Evolutionary conservation across 2,888 invertebrate genomes (phyloP).

Genomic region (Drosophila testacea): DNA sequence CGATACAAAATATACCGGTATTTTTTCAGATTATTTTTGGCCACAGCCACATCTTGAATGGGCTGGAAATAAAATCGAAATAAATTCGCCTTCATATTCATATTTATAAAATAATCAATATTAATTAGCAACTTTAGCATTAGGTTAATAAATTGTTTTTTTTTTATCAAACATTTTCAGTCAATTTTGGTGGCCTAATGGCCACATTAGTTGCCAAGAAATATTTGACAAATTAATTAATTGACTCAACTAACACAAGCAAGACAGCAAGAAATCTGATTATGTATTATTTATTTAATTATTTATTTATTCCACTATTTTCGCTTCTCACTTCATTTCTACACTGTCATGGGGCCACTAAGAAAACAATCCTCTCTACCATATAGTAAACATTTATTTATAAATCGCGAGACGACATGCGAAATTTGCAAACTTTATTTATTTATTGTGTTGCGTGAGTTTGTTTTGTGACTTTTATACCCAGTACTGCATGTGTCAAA

Average conservation of each 20-base stretch:
- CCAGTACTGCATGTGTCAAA: neutral
- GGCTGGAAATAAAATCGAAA: slow-evolving; percentile 1
- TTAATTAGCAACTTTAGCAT: slow-evolving; percentile 37
- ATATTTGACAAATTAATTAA: slow-evolving; percentile 32
- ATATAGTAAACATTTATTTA: slow-evolving; percentile 20
- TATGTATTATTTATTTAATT: slow-evolving; percentile 37
- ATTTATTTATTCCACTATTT: slow-evolving; percentile 21
- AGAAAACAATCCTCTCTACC: slow-evolving; percentile 5
- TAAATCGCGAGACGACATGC: slow-evolving; percentile 27
- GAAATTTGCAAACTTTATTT: slow-evolving; percentile 46
- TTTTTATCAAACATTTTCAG: slow-evolving; percentile 35
- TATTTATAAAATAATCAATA: slow-evolving; percentile 11
- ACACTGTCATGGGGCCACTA: slow-evolving; percentile 9
- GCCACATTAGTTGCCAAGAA: slow-evolving; percentile 14
- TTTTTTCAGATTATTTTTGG: slow-evolving; percentile 3
- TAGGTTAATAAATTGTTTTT: slow-evolving; percentile 26
- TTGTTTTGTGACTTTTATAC: slow-evolving; percentile 20
- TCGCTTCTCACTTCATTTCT: slow-evolving; percentile 19
- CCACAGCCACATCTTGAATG: slow-evolving; percentile 2
- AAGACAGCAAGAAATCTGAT: slow-evolving; percentile 36
- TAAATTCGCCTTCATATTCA: slow-evolving; percentile 21
- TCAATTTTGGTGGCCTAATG: slow-evolving; percentile 41
- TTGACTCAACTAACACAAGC: slow-evolving; percentile 25
- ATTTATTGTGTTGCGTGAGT: slow-evolving; percentile 28
- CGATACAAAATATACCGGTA: neutral